Percentiles rank a stretch among this genome's conserved stretches.
These are phyloP conservation scores for Hoplodrina blanda DNA, from an alignment of 2,888 invertebrate species.

Conservation along the genomic window DNA sequence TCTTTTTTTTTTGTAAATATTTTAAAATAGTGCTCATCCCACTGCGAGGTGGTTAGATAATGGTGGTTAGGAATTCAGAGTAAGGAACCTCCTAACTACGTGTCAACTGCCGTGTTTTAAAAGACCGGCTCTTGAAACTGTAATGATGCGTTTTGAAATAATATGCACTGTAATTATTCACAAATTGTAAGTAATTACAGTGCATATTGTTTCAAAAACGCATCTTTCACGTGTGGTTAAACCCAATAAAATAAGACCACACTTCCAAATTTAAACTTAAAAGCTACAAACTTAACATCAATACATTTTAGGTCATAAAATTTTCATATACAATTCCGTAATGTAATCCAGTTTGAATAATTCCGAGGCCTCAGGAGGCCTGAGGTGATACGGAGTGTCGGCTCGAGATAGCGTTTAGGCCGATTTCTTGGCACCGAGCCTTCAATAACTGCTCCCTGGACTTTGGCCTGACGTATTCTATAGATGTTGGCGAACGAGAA, in stretches of 20 bases:
- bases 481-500: slow-evolving; percentile 25
- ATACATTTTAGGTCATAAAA: slow-evolving; percentile 41
- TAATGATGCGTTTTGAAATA: too few relatives aligned
- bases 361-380: slow-evolving; percentile 60
- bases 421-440: slow-evolving; percentile 82
- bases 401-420: slow-evolving; percentile 78
- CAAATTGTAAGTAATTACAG: too few relatives aligned
- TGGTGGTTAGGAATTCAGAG: too few relatives aligned
- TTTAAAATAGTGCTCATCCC: too few relatives aligned
- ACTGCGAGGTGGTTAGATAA: too few relatives aligned
- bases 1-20: too few relatives aligned
- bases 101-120: too few relatives aligned
- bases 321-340: slow-evolving; percentile 57
- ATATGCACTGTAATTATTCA: too few relatives aligned
- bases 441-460: slow-evolving; percentile 68
- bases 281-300: background rate
- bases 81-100: too few relatives aligned
- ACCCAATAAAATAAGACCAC: background rate
- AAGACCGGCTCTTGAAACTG: too few relatives aligned
- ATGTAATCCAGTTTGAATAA: slow-evolving; percentile 77
- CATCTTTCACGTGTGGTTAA: too few relatives aligned
- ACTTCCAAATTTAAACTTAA: background rate
- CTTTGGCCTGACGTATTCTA: slow-evolving; percentile 62
- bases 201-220: too few relatives aligned
- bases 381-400: slow-evolving; percentile 71